phyloP scores from a whole-genome alignment of 2,797 vertebrate genomes.

The Cephalopachus bancanus region DNA sequence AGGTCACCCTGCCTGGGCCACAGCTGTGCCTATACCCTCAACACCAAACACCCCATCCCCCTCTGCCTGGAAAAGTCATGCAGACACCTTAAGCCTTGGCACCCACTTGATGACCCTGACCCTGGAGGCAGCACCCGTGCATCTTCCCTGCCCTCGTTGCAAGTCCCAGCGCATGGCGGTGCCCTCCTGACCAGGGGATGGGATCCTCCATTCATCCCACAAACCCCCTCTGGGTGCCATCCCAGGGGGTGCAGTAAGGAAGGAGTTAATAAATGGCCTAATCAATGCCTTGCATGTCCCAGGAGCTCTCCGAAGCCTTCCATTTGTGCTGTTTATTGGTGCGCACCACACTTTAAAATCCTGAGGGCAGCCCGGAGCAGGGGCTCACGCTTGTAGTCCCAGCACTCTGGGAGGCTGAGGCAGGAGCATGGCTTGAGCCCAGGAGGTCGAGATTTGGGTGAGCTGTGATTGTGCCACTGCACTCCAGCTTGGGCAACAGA shows the following conservation, averaged over 20 bases:
- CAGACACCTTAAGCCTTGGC: accelerated
- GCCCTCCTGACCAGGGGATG: neutral
- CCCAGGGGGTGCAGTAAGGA: neutral
- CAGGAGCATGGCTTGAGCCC: too few relatives aligned
- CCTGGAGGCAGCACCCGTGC: neutral
- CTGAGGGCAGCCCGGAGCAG: accelerated
- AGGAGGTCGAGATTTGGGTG: too few relatives aligned
- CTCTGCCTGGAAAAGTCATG: neutral
- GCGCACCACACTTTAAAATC: neutral
- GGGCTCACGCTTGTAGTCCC: too few relatives aligned
- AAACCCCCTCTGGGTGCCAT: too few relatives aligned
- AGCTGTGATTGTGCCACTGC: too few relatives aligned
- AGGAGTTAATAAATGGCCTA: neutral
- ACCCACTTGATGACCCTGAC: accelerated
- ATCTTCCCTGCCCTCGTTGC: neutral
- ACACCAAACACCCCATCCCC: accelerated
- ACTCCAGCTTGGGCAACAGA: too few relatives aligned
- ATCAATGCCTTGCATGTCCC: accelerated
- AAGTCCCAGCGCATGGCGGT: accelerated
- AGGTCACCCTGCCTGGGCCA: accelerated
- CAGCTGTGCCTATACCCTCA: accelerated
- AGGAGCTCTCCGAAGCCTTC: accelerated
- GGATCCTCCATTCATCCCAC: neutral
- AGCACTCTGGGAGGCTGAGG: too few relatives aligned
- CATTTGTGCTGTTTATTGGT: accelerated